Conservation (phyloP, 2,888 invertebrate genomes). For the Antheraea yamamai region DNA sequence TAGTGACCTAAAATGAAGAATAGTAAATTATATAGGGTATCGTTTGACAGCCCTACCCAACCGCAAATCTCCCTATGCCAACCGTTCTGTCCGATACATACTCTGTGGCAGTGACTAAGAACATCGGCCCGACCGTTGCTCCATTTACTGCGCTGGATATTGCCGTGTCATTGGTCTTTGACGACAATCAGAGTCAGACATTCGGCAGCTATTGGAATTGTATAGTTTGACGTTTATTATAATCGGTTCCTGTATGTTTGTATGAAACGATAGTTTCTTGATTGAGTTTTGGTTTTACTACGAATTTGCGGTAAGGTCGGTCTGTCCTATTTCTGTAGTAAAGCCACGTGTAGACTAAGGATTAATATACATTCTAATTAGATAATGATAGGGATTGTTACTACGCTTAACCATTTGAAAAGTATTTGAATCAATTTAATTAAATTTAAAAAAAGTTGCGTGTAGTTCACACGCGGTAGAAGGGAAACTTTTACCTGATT, state of each 20-base stretch:
- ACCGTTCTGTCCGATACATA: conserved; percentile 48
- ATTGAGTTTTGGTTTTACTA: conserved; percentile 56
- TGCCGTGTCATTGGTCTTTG: conserved; percentile 41
- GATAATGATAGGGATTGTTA: not conserved
- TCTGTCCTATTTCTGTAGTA: not conserved
- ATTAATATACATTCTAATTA: not conserved
- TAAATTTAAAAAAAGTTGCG: no score
- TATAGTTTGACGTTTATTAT: conserved; percentile 35
- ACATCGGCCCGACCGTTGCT: conserved; percentile 41
- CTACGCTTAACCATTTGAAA: not conserved
- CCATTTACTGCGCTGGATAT: conserved; percentile 43
- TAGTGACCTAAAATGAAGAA: no score
- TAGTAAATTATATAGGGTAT: no score
- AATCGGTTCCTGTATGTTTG: not conserved
- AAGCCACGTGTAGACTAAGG: not conserved
- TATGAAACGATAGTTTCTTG: conserved; percentile 51
- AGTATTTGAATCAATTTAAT: not conserved
- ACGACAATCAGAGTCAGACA: conserved; percentile 31
- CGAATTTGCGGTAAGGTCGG: not conserved
- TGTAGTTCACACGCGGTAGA: no score
- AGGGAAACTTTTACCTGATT: no score
- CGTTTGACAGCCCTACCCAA: conserved; percentile 32
- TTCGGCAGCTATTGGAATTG: conserved; percentile 33
- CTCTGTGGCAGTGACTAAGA: conserved; percentile 44
- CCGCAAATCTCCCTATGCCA: conserved; percentile 44